Evolutionary conservation across 35 echinoderm and acorn worm genomes (phyloP), one percentile per base, ranked within the genome.

Genomic region (Anneissia japonica): DNA sequence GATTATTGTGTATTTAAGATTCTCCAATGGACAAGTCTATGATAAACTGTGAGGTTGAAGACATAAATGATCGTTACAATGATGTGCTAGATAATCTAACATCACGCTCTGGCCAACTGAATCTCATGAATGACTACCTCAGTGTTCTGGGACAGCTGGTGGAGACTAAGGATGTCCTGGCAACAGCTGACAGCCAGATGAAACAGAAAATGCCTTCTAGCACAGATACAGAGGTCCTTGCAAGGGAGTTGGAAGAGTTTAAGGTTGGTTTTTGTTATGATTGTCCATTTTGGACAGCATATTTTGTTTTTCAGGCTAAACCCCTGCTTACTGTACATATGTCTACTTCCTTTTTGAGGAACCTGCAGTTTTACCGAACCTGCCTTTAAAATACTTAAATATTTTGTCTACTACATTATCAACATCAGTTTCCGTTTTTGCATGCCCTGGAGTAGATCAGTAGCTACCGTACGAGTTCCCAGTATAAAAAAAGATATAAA

Each of bases 91-190:
- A 74, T 26, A 85, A 90, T 17, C 81, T 99, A 39, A 83, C 78
- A 32, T 82, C 85, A 45, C 86, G 96, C 17, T 43, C 82, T 28
- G 94, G 93, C 28, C 90, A 87, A 12, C 84, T 99, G 72, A 76
- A 87, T 13, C 92, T 99, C 14, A 86, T 94, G 56, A 88, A 85
- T 31, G 92, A 91, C 74, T 93, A 94, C 86, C 77, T 90, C 46
- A 79, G 88, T 21, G 64, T 94, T 7, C 90, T 88, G n/a, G 80
- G 72, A 0, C 85, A 93, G 31, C 81, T 99, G 40, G 87, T 79
- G 21, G 86, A 89, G 35, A 93, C 81, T 1, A 86, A 87, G 26
- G 96, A 99, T n/a, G 94, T 89, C 86, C 75, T 94, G 21, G 39
- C 82, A 35, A 56, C 83, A 0, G 82, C 94, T 34, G 89, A 99